phyloP scores from a whole-genome alignment of 2,888 invertebrate genomes.

The Coenonympha glycerion region DNA sequence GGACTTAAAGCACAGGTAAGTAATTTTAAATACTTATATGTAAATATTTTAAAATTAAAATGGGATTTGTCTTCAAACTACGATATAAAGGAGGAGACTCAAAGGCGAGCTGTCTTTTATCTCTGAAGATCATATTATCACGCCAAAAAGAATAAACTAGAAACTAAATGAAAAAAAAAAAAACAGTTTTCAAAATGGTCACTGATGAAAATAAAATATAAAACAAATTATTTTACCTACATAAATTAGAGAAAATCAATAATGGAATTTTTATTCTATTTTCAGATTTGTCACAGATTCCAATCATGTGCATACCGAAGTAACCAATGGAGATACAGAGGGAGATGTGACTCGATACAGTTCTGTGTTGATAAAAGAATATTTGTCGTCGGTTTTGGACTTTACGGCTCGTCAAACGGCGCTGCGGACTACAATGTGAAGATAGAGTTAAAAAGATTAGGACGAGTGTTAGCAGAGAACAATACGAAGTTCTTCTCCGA shows the following conservation, averaged over 20 bases:
- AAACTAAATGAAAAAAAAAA: too few relatives aligned
- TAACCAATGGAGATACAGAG: conserved; percentile 98
- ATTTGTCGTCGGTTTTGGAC: conserved; percentile 95
- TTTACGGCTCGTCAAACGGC: conserved; percentile 97
- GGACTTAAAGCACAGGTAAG: conserved; percentile 94
- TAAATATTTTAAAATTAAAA: too few relatives aligned
- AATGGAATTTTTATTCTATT: conserved; percentile 1
- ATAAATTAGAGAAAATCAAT: not conserved
- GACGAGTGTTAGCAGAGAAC: conserved; percentile 91
- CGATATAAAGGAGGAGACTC: too few relatives aligned
- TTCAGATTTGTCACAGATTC: conserved; percentile 93
- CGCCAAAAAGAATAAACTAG: too few relatives aligned
- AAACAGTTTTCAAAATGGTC: too few relatives aligned
- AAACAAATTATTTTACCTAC: too few relatives aligned
- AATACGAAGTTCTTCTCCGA: conserved; percentile 96
- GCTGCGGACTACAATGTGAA: conserved; percentile 96
- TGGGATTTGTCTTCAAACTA: too few relatives aligned
- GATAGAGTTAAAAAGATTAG: conserved; percentile 93
- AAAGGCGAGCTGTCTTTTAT: too few relatives aligned
- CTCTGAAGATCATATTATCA: too few relatives aligned
- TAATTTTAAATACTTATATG: too few relatives aligned
- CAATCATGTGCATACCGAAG: conserved; percentile 97
- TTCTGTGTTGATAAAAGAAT: conserved; percentile 97
- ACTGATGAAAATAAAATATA: too few relatives aligned
- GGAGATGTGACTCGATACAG: conserved; percentile 96